Evolutionary conservation across 2,888 invertebrate species (phyloP).

Genomic region (Malthinus flaveolus): DNA sequence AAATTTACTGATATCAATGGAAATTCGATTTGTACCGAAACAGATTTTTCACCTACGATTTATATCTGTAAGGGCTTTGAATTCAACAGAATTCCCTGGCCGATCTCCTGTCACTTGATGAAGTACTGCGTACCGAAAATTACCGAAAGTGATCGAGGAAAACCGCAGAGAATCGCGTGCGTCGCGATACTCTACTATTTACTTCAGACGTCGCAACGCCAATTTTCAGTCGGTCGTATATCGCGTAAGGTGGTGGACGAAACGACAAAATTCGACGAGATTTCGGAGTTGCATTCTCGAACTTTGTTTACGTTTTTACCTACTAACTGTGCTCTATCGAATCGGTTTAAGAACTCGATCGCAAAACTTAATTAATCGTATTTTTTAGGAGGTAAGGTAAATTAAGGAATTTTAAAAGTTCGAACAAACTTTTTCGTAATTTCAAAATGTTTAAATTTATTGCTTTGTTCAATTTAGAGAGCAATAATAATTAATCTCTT

Average conservation of each 20-base stretch:
- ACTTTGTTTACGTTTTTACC: too few species aligned
- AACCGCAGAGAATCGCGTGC: constrained; percentile 36
- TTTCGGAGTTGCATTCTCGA: background rate
- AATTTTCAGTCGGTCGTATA: constrained; percentile 50
- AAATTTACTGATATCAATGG: constrained; percentile 51
- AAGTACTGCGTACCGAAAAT: constrained; percentile 37
- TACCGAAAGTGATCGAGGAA: constrained; percentile 32
- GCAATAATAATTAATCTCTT: too few species aligned
- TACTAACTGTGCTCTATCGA: too few species aligned
- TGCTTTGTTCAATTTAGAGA: too few species aligned
- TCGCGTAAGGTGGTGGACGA: constrained; percentile 28
- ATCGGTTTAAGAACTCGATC: background rate
- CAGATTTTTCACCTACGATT: constrained; percentile 49
- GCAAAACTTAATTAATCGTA: too few species aligned
- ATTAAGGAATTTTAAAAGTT: background rate
- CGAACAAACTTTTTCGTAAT: too few species aligned
- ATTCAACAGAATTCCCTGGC: constrained; percentile 45
- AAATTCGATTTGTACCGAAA: constrained; percentile 50
- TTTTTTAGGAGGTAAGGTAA: background rate
- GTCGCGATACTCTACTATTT: constrained; percentile 52
- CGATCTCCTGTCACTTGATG: constrained; percentile 45
- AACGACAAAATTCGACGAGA: background rate
- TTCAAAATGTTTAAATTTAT: too few species aligned
- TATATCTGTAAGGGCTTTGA: constrained; percentile 41
- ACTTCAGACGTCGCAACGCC: constrained; percentile 50